Percentiles rank a stretch among this genome's conserved stretches.
phyloP scores from a whole-genome alignment of 2,113 vertebrate genomes.

The Peromyscus maniculatus region DNA sequence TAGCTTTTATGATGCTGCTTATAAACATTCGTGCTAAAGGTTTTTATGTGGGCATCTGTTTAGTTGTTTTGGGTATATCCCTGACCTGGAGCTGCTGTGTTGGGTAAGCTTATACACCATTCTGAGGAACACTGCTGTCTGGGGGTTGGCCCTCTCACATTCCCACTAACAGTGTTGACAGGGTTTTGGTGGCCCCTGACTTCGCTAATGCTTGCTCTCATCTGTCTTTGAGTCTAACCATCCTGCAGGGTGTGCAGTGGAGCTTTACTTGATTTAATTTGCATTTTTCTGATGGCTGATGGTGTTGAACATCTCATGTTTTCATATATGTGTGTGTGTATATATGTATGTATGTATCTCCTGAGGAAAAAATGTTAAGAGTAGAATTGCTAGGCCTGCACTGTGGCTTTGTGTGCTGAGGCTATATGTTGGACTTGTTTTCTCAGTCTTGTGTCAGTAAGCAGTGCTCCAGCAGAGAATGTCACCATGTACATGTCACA shows the following conservation, averaged over 20 bases:
- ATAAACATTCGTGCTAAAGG: neutral
- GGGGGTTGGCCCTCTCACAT: fast-evolving
- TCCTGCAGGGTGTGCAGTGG: neutral
- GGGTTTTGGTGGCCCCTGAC: neutral
- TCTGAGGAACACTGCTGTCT: neutral
- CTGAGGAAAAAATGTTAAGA: neutral
- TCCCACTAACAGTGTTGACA: neutral
- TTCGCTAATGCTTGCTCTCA: fast-evolving
- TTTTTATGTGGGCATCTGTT: neutral
- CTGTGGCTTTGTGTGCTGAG: neutral
- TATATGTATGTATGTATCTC: neutral
- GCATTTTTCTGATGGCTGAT: neutral
- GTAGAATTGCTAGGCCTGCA: neutral
- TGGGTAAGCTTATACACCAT: neutral
- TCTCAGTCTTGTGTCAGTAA: neutral
- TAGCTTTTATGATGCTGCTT: neutral
- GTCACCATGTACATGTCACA: neutral
- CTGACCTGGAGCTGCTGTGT: neutral
- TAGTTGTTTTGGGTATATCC: neutral
- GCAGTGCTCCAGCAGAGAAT: neutral
- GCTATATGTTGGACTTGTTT: neutral
- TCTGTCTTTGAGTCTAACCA: neutral
- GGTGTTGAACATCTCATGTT: neutral
- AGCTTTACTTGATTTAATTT: neutral
- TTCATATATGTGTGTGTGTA: neutral